phyloP scores from a whole-genome alignment of 2,113 vertebrate genomes.

The Xenopus borealis region DNA sequence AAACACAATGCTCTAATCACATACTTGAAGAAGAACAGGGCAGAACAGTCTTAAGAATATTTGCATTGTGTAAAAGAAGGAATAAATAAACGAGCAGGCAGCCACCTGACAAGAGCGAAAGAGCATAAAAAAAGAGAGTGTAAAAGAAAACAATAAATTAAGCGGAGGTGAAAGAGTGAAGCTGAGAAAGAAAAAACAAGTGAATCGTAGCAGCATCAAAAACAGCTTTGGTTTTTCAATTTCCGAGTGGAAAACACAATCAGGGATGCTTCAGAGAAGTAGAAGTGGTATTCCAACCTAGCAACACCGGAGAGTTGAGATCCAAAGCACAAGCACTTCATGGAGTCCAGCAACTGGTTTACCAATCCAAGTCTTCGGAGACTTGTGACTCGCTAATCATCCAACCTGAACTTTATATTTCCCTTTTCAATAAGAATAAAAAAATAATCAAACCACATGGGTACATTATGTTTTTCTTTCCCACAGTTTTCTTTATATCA shows the following conservation, averaged over 20 bases:
- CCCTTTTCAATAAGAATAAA: too few species aligned
- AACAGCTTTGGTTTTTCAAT: conserved; percentile 37
- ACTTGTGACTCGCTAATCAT: background rate
- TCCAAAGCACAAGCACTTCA: conserved; percentile 7
- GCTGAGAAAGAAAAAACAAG: conserved; percentile 21
- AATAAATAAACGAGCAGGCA: conserved; percentile 17
- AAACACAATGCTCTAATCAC: conserved; percentile 13
- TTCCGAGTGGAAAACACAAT: conserved; percentile 40
- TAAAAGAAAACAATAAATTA: conserved; percentile 36
- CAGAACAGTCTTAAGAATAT: background rate
- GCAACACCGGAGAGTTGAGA: conserved; percentile 10
- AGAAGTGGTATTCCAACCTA: conserved; percentile 22
- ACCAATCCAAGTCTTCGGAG: background rate
- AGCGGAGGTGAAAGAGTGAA: conserved; percentile 32
- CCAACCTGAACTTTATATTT: too few species aligned
- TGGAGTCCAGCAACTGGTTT: background rate
- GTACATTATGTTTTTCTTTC: too few species aligned
- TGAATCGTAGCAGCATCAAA: conserved; percentile 29
- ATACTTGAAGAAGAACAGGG: conserved; percentile 7
- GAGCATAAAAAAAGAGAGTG: conserved; percentile 12
- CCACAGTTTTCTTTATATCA: too few species aligned
- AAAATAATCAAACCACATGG: too few species aligned
- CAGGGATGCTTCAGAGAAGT: conserved; percentile 17
- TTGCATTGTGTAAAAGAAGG: conserved; percentile 29
- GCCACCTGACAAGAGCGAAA: conserved; percentile 31